These are phyloP conservation scores for Gephyroberyx darwinii DNA, from an alignment of 2,797 vertebrate species.

Conservation along the genomic window DNA sequence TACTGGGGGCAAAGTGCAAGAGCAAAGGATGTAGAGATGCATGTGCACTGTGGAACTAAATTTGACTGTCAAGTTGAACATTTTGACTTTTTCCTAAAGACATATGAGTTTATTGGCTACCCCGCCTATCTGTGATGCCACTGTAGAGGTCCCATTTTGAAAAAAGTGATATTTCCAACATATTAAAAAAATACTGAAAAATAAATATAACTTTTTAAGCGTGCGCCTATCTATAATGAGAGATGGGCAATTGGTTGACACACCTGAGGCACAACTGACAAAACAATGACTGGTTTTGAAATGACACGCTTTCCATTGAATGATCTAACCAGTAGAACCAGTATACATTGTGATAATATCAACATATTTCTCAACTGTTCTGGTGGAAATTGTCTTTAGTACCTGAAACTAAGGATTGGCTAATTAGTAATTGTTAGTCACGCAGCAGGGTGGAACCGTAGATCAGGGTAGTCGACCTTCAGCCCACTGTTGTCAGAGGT, in stretches of 20 bases:
- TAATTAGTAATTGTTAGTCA: slow-evolving; percentile 50
- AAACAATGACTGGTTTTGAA: slow-evolving; percentile 7
- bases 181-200: not conserved
- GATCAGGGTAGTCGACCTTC: slow-evolving; percentile 4
- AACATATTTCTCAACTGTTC: slow-evolving; percentile 41
- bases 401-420: slow-evolving; percentile 25
- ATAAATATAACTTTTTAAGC: not conserved
- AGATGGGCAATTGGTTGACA: not conserved
- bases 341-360: slow-evolving; percentile 49
- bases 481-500: not conserved
- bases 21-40: too few species aligned
- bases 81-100: too few species aligned
- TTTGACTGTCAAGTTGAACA: too few species aligned
- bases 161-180: not conserved
- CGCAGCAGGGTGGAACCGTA: slow-evolving; percentile 8
- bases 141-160: not conserved
- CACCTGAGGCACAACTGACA: not conserved
- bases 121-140: not conserved
- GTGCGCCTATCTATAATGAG: not conserved
- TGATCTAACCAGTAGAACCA: slow-evolving; percentile 50
- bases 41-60: too few species aligned
- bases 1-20: not conserved
- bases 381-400: slow-evolving; percentile 4
- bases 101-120: too few species aligned
- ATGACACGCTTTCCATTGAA: not conserved